Conservation (phyloP, 2,888 invertebrate genomes). For the Halocaridina rubra region DNA sequence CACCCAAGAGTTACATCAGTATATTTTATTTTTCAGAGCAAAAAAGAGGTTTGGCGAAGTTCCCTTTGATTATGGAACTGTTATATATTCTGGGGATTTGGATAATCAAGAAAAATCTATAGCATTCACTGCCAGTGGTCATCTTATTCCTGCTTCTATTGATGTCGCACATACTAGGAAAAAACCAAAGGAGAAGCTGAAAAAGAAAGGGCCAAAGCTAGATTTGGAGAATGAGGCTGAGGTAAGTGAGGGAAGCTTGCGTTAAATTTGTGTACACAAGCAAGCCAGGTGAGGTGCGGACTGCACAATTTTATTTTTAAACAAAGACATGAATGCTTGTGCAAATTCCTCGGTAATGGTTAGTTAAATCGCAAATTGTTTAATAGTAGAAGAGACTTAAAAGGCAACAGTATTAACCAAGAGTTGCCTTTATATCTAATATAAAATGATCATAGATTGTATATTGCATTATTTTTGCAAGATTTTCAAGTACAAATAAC, state of each 20-base stretch:
- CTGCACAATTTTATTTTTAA: not conserved
- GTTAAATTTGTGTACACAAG: no score
- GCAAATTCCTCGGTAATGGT: not conserved
- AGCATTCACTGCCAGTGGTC: slow-evolving; percentile 64
- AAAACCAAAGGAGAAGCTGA: not conserved
- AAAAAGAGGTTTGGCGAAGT: slow-evolving; percentile 41
- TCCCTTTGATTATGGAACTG: slow-evolving; percentile 63
- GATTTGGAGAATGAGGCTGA: slow-evolving; percentile 63
- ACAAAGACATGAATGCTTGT: not conserved
- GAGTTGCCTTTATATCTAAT: no score
- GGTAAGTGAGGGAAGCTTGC: no score
- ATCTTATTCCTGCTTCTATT: slow-evolving; percentile 59
- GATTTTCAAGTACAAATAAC: no score
- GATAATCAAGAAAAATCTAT: slow-evolving; percentile 55
- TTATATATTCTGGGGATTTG: not conserved
- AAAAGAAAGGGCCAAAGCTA: slow-evolving; percentile 20
- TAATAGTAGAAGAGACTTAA: no score
- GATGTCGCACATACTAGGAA: slow-evolving; percentile 16
- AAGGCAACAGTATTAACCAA: no score
- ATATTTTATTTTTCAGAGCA: slow-evolving; percentile 5
- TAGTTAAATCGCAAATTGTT: no score
- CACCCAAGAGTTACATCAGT: no score
- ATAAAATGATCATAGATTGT: no score
- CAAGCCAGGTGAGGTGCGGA: no score
- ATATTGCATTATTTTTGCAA: no score